phyloP scores from a whole-genome alignment of 2,113 vertebrate species.

The Xenopus borealis region DNA sequence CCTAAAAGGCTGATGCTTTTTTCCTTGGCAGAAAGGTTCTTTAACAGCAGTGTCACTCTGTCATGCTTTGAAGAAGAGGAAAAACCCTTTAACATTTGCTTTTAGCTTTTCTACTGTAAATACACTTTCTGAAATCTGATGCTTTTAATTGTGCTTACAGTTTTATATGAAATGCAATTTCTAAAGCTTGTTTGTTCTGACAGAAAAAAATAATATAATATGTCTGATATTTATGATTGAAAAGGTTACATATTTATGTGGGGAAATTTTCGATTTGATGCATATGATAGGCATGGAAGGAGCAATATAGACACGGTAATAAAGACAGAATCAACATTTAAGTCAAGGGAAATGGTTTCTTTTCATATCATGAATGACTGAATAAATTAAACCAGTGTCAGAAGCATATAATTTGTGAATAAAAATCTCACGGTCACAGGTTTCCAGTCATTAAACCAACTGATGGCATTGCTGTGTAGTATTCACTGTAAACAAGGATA shows the following conservation, averaged over 20 bases:
- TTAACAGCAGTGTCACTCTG: too few species aligned
- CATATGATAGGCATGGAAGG: slow-evolving; percentile 12
- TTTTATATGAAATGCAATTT: too few species aligned
- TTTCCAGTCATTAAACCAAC: slow-evolving; percentile 33
- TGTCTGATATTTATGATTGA: not conserved
- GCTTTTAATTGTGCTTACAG: too few species aligned
- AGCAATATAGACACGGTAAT: slow-evolving; percentile 16
- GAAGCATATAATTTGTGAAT: slow-evolving; percentile 32
- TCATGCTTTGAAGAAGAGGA: too few species aligned
- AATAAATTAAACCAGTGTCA: slow-evolving; percentile 22
- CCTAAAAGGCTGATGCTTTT: too few species aligned
- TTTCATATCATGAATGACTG: slow-evolving; percentile 16
- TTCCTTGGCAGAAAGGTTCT: too few species aligned
- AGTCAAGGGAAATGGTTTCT: slow-evolving; percentile 31
- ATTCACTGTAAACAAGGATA: slow-evolving; percentile 36
- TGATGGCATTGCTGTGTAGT: slow-evolving; percentile 23
- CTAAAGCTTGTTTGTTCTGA: too few species aligned
- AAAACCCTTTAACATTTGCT: too few species aligned
- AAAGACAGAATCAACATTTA: slow-evolving; percentile 27
- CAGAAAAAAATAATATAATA: not conserved
- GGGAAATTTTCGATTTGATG: slow-evolving; percentile 11
- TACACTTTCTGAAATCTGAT: too few species aligned
- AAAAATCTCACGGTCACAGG: slow-evolving; percentile 28
- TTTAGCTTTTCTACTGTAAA: too few species aligned
- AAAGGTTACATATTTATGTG: slow-evolving; percentile 18